Percentiles rank a stretch among this genome's conserved stretches.
phyloP scores from a whole-genome alignment of 1,140 invertebrate species.

The Micrasema longulum region DNA sequence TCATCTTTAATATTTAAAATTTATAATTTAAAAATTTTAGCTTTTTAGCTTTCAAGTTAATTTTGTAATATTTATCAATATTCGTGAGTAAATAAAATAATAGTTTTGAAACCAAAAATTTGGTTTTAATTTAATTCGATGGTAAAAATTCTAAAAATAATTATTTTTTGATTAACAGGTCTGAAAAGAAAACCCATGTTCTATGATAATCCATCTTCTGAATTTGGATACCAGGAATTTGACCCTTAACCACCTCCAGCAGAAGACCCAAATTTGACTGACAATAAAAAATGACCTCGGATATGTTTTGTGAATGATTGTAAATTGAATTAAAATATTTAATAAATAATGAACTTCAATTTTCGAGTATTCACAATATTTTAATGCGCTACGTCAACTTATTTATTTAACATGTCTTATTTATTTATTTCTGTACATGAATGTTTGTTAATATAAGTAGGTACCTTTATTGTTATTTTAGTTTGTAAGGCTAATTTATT shows the following conservation, averaged over 20 bases:
- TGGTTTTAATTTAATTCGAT: neutral
- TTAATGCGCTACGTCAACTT: neutral
- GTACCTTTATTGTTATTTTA: conserved; percentile 21
- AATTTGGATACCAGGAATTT: conserved; percentile 48
- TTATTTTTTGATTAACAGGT: conserved; percentile 46
- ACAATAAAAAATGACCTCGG: neutral
- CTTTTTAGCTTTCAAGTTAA: neutral
- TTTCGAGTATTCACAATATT: neutral
- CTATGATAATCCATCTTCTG: conserved; percentile 22
- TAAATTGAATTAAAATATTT: neutral
- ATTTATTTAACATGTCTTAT: neutral
- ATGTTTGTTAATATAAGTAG: conserved; percentile 51
- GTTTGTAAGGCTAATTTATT: no score
- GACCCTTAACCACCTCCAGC: neutral
- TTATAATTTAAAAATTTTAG: neutral
- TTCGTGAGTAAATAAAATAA: neutral
- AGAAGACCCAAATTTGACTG: neutral
- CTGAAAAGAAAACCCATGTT: conserved; percentile 47
- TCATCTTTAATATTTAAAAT: neutral
- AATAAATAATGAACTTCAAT: neutral
- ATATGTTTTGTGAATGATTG: neutral
- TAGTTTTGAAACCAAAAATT: neutral
- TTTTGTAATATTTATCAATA: neutral
- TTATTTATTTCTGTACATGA: conserved; percentile 36
- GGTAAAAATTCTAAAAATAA: neutral